Conservation (phyloP, 1,140 invertebrate species). For the Solenopsis fugax region DNA sequence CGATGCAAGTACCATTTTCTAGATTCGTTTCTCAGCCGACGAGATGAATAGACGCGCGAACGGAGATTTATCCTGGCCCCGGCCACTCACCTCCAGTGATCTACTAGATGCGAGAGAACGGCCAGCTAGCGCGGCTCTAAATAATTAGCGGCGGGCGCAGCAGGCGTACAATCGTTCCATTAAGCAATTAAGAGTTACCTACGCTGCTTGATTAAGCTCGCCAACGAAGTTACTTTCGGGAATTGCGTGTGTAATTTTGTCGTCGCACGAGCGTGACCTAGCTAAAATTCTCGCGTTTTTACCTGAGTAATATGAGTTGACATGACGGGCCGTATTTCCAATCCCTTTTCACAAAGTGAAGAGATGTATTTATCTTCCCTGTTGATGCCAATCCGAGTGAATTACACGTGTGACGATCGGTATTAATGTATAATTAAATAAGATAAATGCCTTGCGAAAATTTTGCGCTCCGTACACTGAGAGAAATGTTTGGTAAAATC, state of each 20-base stretch:
- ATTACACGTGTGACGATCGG: background rate
- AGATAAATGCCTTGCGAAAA: background rate
- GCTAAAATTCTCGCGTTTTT: slow-evolving; percentile 23
- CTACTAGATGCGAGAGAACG: slow-evolving; percentile 36
- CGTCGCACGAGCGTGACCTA: background rate
- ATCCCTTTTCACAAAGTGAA: background rate
- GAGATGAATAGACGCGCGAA: slow-evolving; percentile 13
- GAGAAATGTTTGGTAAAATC: no score
- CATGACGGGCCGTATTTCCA: background rate
- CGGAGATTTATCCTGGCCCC: slow-evolving; percentile 16
- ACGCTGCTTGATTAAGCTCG: slow-evolving; percentile 21
- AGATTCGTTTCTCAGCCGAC: background rate
- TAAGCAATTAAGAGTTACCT: slow-evolving; percentile 21
- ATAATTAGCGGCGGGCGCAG: slow-evolving; percentile 42
- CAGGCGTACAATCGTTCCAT: background rate
- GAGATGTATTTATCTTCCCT: background rate
- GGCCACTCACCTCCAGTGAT: slow-evolving; percentile 33
- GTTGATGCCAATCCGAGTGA: background rate
- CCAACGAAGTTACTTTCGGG: slow-evolving; percentile 19
- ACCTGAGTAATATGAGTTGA: background rate
- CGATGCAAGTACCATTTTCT: slow-evolving; percentile 27
- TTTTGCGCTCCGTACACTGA: background rate
- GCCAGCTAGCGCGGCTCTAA: slow-evolving; percentile 3
- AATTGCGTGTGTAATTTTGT: slow-evolving; percentile 31
- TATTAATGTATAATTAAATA: background rate